Evolutionary conservation across 2,113 vertebrate species (phyloP).

Genomic region (Nanger granti): DNA sequence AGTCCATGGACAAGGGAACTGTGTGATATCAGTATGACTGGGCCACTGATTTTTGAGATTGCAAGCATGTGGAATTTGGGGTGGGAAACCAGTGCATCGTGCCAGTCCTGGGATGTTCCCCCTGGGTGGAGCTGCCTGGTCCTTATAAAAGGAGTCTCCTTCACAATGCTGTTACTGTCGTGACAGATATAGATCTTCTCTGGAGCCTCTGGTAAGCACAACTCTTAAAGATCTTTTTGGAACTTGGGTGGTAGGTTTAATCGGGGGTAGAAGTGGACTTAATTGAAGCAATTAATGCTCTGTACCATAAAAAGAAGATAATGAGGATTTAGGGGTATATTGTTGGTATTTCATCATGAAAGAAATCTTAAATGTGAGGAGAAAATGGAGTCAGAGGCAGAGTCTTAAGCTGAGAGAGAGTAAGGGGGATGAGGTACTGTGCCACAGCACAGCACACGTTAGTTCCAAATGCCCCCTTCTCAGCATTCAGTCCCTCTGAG

Average conservation of each 20-base stretch:
- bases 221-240: neutral
- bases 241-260: neutral
- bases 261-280: neutral
- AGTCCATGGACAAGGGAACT: neutral
- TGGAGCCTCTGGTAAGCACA: slow-evolving; percentile 13
- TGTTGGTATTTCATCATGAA: neutral
- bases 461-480: neutral
- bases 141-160: neutral
- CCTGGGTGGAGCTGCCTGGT: too few species aligned
- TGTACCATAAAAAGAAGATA: neutral
- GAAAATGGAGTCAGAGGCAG: neutral
- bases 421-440: neutral
- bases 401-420: neutral
- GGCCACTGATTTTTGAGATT: neutral
- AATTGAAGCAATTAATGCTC: neutral
- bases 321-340: too few species aligned
- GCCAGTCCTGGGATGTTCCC: neutral
- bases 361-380: neutral
- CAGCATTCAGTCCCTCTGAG: neutral
- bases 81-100: neutral
- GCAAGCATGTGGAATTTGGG: neutral
- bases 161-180: neutral
- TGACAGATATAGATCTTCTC: neutral
- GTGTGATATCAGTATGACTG: neutral
- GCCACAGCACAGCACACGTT: too few species aligned